Evolutionary conservation across 2,888 invertebrate species (phyloP), one percentile per base, ranked within the genome.

Genomic region (Calameuta idolon): DNA sequence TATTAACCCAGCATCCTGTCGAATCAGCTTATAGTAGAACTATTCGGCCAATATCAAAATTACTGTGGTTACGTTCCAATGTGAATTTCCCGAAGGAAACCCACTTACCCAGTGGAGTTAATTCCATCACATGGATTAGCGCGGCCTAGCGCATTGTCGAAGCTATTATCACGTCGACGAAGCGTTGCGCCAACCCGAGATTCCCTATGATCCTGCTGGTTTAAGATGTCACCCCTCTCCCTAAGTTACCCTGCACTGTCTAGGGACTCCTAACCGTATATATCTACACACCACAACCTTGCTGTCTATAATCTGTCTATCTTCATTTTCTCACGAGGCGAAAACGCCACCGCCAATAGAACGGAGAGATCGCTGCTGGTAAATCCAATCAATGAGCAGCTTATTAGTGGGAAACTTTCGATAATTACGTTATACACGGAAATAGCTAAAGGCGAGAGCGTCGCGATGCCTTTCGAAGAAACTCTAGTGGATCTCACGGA

Each of bases 401-500:
- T 88, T 87, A 88, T 87, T 88, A 88, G 84, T 83, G 83, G 83
- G 81, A 80, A 87, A 88, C 87, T 88, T 87, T 85, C 82, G 82
- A 85, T 88, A 88, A 88, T 88, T 87, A 84, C 83, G 82, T 89
- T 89, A 87, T 83, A 86, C 81, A 82, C 81, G 80, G 80, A 83
- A 83, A 84, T 81, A 81, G 74, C 80, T 55, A 55, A 55, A 55
- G 23, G 55, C 2, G 23, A 55, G 55, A 23, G 55, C 55, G 23
- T 23, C 23, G 23, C 23, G 55, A 55, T 55, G 55, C 23, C 23
- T 23, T 55, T 55, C 23, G 23, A 55, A 55, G 9, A 55, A 55
- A 55, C 55, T 55, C 23, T 2, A 23, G 55, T 55, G 55, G 55
- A 5, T 55, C 23, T 55, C 9, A 55, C 71, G 34, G 30, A 33